phyloP scores from a whole-genome alignment of 2,888 invertebrate genomes.

The Drosophila borborema region DNA sequence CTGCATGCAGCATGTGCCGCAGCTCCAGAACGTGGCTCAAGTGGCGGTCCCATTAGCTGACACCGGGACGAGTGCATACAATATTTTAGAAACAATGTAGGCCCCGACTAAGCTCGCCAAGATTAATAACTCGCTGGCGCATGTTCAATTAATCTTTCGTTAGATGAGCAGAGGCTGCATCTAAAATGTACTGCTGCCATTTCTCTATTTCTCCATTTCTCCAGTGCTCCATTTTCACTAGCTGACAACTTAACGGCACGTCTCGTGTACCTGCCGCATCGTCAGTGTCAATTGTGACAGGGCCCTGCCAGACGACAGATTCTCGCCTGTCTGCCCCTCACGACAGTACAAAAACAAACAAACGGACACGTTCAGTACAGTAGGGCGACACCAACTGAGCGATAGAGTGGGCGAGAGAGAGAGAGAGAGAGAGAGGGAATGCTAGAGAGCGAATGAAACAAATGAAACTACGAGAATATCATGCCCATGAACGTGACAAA shows the following conservation, averaged over 20 bases:
- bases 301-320: conserved; percentile 50
- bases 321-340: conserved; percentile 30
- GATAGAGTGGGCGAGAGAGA: not conserved
- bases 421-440: not conserved
- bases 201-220: conserved; percentile 1
- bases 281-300: conserved; percentile 81
- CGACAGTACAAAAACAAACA: conserved; percentile 71
- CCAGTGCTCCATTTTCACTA: conserved; percentile 6
- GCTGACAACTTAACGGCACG: conserved; percentile 68
- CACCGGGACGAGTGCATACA: conserved; percentile 68
- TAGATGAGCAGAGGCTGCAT: conserved; percentile 44
- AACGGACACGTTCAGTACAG: conserved; percentile 66
- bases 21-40: conserved; percentile 67
- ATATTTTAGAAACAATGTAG: conserved; percentile 79
- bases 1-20: not conserved
- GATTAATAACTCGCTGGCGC: conserved; percentile 83
- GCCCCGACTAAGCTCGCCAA: conserved; percentile 75
- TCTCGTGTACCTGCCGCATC: conserved; percentile 76
- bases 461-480: conserved; percentile 60
- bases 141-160: conserved; percentile 83
- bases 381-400: not conserved
- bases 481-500: conserved; percentile 84
- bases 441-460: not conserved
- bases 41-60: conserved; percentile 80
- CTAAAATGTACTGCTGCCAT: conserved; percentile 18